Conservation (phyloP, 2,888 invertebrate species). For the Mactromeris polynyma region DNA sequence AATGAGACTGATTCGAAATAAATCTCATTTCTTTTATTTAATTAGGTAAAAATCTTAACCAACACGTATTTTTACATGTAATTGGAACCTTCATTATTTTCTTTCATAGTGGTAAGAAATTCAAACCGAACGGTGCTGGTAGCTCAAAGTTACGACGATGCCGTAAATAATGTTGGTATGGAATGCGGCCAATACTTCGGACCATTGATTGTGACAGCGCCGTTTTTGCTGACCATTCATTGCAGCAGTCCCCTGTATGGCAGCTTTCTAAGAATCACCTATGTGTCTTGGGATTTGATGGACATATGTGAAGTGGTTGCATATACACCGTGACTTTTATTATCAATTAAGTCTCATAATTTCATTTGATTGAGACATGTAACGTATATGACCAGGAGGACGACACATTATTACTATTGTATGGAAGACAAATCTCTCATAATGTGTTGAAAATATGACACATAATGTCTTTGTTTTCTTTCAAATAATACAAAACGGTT, state of each 20-base stretch:
- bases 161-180: not conserved
- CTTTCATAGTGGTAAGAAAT: not conserved
- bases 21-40: too few relatives aligned
- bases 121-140: not conserved
- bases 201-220: not conserved
- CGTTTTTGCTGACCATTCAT: not conserved
- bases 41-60: too few relatives aligned
- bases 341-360: too few relatives aligned
- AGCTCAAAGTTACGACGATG: not conserved
- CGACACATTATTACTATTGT: too few relatives aligned
- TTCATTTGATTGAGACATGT: too few relatives aligned
- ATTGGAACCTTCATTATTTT: too few relatives aligned
- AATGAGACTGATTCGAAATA: too few relatives aligned
- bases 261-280: not conserved
- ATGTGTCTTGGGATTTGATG: not conserved
- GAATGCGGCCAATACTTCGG: not conserved
- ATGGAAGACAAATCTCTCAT: too few relatives aligned
- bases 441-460: too few relatives aligned
- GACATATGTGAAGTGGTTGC: not conserved
- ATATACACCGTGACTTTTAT: not conserved
- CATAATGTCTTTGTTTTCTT: too few relatives aligned
- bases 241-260: not conserved
- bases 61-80: not conserved
- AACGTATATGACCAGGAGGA: too few relatives aligned
- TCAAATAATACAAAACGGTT: too few relatives aligned